phyloP scores from a whole-genome alignment of 2,113 vertebrate genomes.

The Delphinapterus leucas region DNA sequence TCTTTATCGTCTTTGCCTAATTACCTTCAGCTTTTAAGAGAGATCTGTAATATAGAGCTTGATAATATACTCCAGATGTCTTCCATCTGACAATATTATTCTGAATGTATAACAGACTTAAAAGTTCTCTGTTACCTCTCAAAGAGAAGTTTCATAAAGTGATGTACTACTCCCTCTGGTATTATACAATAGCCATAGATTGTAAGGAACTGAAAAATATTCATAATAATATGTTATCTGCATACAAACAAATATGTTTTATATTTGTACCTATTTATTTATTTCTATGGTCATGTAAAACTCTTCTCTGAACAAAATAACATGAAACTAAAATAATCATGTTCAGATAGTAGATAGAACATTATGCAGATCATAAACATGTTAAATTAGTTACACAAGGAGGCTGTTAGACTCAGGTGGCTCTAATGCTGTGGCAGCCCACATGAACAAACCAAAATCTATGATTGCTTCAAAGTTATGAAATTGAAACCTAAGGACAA shows the following conservation, averaged over 20 bases:
- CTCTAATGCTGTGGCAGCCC: neutral
- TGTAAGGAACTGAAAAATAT: neutral
- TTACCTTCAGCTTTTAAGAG: constrained; percentile 50
- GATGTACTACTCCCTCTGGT: neutral
- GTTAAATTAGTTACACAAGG: neutral
- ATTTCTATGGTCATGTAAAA: neutral
- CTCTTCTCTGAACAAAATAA: neutral
- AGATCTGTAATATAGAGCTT: constrained; percentile 18
- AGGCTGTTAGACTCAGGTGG: neutral
- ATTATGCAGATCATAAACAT: neutral
- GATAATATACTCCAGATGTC: neutral
- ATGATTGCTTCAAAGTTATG: neutral
- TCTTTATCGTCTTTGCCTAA: constrained; percentile 51
- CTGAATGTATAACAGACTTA: neutral
- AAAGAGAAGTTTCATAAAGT: neutral
- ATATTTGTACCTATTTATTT: neutral
- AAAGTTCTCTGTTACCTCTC: neutral
- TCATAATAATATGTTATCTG: neutral
- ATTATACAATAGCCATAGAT: neutral
- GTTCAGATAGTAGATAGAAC: neutral
- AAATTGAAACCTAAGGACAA: neutral
- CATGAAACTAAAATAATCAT: neutral
- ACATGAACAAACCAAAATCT: neutral
- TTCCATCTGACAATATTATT: neutral
- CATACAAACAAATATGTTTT: neutral